Conservation (phyloP, 2,888 invertebrate genomes). For the Plagodis pulveraria region DNA sequence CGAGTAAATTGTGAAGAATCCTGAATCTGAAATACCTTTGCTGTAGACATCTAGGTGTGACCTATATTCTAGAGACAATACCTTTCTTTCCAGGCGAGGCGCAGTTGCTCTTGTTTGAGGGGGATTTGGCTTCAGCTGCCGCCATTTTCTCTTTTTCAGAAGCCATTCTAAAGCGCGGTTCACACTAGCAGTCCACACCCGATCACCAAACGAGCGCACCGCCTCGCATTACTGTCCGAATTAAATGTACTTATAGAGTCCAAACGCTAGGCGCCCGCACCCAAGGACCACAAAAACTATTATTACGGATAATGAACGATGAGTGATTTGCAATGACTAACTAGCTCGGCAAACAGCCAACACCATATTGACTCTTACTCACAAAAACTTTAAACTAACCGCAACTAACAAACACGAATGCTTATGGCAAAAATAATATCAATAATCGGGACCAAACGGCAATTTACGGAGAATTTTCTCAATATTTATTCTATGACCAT, state of each 20-base stretch:
- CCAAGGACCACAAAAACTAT: constrained; percentile 51
- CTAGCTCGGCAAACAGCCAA: constrained; percentile 66
- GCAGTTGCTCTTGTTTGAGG: constrained; percentile 78
- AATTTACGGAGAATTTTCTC: constrained; percentile 40
- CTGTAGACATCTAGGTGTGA: not conserved
- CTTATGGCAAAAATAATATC: constrained; percentile 42
- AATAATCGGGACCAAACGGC: constrained; percentile 37
- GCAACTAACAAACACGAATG: constrained; percentile 54
- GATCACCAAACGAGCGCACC: constrained; percentile 61
- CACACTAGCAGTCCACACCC: constrained; percentile 52
- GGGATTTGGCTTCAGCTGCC: constrained; percentile 74
- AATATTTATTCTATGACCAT: constrained; percentile 45
- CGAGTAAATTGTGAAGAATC: too few relatives aligned
- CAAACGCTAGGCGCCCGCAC: constrained; percentile 53
- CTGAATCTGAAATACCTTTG: too few relatives aligned
- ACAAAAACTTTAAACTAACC: constrained; percentile 51
- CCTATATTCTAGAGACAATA: constrained; percentile 45
- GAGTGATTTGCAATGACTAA: constrained; percentile 70
- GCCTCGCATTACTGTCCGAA: constrained; percentile 69
- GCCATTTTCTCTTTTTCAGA: constrained; percentile 82
- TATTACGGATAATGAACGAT: constrained; percentile 61
- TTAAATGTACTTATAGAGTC: constrained; percentile 17
- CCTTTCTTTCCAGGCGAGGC: constrained; percentile 82
- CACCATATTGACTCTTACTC: constrained; percentile 66
- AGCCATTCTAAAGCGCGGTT: constrained; percentile 66